Evolutionary conservation across 2,113 vertebrate species (phyloP), one percentile per base, ranked within the genome.

Genomic region (Ovis aries): DNA sequence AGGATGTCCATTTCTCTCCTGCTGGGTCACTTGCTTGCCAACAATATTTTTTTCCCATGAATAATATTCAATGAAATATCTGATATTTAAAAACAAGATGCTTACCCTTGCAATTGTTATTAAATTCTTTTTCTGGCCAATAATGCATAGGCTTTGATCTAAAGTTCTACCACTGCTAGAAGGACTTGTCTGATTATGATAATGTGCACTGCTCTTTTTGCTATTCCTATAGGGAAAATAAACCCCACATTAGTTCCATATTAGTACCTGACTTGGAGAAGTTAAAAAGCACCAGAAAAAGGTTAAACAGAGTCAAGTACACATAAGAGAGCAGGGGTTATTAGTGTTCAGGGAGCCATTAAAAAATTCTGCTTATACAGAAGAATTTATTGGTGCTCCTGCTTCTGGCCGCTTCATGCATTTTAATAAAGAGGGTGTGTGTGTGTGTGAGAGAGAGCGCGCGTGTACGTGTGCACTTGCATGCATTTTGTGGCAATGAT

Each of bases 251-350:
- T 99, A 99, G 99, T 99, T 99, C 98, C 98, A 98, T 99, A 98
- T 99, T 99, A 99, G 98, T 99, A 99, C 98, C 99, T 99, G 98
- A 98, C 98, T 99, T 98, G 98, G 98, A 98, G 98, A 99, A 99
- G 98, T 99, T 99, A 99, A 99, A 99, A 99, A 99, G 99, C 99
- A 98, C 98, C 99, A 98, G 99, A 98, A 99, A 99, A 99, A 99
- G 99, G 99, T 99, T 99, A 99, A 99, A 98, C 98, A 98, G 99
- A 99, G 99, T 99, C 99, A 99, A 99, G 98, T 98, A 99, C 98
- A 98, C 98, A 98, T 99, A 98, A 99, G 99, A 99, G 99, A 98
- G 97, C 98, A 96, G 97, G 91, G 97, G 98, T 99, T 99, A 99
- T 99, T 99, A 98, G 98, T 98, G 98, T 98, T 99, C 98, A 97